Conservation (phyloP, 2,797 vertebrate genomes). For the Onychomys leucogaster region DNA sequence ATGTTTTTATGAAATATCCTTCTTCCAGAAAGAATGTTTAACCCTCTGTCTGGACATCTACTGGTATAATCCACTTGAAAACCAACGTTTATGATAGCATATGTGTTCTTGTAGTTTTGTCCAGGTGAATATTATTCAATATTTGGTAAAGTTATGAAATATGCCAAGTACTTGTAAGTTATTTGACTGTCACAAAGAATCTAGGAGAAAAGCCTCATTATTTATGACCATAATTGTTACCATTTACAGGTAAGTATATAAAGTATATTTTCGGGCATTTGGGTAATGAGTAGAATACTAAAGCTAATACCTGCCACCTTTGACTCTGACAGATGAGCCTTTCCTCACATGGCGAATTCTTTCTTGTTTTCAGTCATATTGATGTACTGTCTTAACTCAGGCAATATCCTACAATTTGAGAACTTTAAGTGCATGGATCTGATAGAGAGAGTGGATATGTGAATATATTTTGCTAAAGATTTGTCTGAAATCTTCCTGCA, state of each 20-base stretch:
- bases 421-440: background rate
- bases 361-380: background rate
- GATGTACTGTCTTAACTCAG: background rate
- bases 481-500: constrained; percentile 41
- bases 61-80: background rate
- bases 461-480: background rate
- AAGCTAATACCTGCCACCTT: background rate
- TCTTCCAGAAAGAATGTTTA: background rate
- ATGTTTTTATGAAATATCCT: background rate
- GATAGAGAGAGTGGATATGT: background rate
- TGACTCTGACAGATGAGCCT: background rate
- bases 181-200: constrained; percentile 4
- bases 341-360: background rate
- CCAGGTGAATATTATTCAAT: background rate
- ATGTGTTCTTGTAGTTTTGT: background rate
- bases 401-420: background rate
- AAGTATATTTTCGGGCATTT: no score
- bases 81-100: background rate
- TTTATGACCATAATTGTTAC: background rate
- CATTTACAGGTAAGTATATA: background rate
- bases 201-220: background rate
- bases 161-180: background rate
- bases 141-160: background rate
- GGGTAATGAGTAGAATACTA: background rate
- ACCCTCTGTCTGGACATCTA: background rate